Base-by-base conservation (phyloP, 2,797 vertebrate genomes). In the Sebastes ruberrimus region DNA sequence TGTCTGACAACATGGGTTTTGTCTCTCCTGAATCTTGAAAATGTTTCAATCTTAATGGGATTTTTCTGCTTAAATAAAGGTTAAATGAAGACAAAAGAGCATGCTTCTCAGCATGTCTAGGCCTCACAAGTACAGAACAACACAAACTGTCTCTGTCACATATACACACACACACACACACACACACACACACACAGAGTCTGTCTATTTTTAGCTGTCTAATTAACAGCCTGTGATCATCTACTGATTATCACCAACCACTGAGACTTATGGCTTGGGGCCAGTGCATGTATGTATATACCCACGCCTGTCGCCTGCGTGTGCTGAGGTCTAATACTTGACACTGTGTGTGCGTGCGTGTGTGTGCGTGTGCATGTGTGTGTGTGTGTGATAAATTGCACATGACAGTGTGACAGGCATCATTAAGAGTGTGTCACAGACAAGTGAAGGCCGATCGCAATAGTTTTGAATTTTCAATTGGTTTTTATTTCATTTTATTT, bases 341-440 rank as follows among this genome's bases (percentile, higher is more conserved):
- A 60, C 33, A 60, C 59, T 32, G 1, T 32, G 71, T 59, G 73
- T 66, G 60, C 82, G 89, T 71, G 59, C 28, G 80, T 60, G 79
- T 75, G 81, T 61, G 78, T 33, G 74, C 56, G 66, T 88, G 86
- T 35, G 33, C 10, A 2, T 33, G 70, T 85, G 88, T 25, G 23
- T 27, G 20, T 32, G 30, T 55, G 80, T 69, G 65, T 82, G 91
- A 91, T 86, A 65, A 87, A 91, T 86, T 73, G 77, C 71, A 89
- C 77, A 63, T 93, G 93, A 93, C 93, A 92, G 87, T 83, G 86
- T 85, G 86, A 70, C 88, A 85, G 90, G 67, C 86, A 74, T 93
- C 87, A 92, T 93, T 91, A 86, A 82, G 81, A 87, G 82, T 62
- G 67, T 86, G 83, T 90, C 91, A 46, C 42, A 81, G 71, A 69